Evolutionary conservation across 2,797 vertebrate genomes (phyloP), one percentile per base, ranked within the genome.

Genomic region (Anolis apletophallus): DNA sequence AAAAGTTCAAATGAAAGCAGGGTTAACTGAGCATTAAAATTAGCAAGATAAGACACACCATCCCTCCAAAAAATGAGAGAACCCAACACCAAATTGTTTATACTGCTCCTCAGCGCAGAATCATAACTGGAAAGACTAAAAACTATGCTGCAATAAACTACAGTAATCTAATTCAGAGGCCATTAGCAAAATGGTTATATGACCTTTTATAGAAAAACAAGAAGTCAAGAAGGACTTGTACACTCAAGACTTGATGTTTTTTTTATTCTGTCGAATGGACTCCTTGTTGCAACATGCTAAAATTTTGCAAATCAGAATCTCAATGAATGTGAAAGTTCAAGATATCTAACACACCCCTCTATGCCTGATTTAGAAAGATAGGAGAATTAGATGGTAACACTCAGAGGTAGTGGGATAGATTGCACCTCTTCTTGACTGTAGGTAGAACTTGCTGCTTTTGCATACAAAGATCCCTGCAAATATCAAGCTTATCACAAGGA

Each of bases 1-100:
- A 36, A 88, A 94, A 87, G 73, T n/a, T 67, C 83, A 92, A 90
- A 91, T 0, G 85, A 72, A 84, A 73, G 40, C 57, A 4, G 3
- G 1, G 6, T 91, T 78, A 90, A 82, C 54, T 81, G 88, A 59
- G 69, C 21, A 40, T 85, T 73, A 55, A 75, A 75, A 79, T 61
- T 14, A 54, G 74, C 50, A 79, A 57, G 32, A 82, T 81, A 87
- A 55, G 19, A n/a, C 26, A 36, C 9, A 10, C 55, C 13, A 17
- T 21, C 16, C 17, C 16, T 5, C 55, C 57, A 21, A 17, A 59
- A 12, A 8, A 64, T 26, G 5, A 23, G 21, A 36, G 32, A 81
- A 26, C 76, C 81, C 10, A 69, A 11, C 9, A 68, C 14, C 54
- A 26, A 40, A 16, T 13, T 23, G 8, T 19, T 34, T 36, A 26